Base-by-base conservation (phyloP, 2,888 invertebrate species). In the Eutolmus rufibarbis region DNA sequence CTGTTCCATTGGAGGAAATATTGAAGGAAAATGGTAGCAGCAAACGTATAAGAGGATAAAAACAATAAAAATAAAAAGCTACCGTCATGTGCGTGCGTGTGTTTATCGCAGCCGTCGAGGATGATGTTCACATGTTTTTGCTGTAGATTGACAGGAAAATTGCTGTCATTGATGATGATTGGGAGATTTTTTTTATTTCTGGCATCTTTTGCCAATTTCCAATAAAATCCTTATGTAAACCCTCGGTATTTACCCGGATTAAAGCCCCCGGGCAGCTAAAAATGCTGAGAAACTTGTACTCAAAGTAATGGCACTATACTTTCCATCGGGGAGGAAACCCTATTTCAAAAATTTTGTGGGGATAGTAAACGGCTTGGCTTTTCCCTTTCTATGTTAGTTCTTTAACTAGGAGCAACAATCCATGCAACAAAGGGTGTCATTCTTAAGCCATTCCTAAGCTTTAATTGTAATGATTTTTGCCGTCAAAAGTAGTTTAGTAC, bases 111-210 rank as follows among this genome's bases (percentile, higher is more conserved):
- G 34, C 57, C n/a, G 66, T n/a, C 19, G 16, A 40, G 37, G 19
- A 19, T 19, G 12, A 31, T 51, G 82, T 57, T 66, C 37, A 51
- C 66, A 66, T 66, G 82, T 84, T 84, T 37, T 66, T 57, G 16
- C 66, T 56, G 56, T 56, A 34, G 82, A 66, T 86, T 86, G 86
- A 86, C 76, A 86, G 86, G 84, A 87, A 87, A 88, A 88, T 88
- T 86, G 86, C 88, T 82, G 86, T 87, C 88, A 84, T 66, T 66
- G 86, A 87, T 66, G 87, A 87, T 88, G 88, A 88, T 88, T 88
- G 88, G 88, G 87, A 87, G 87, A 88, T 87, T 88, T 85, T 85
- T 85, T 87, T 88, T 86, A 88, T 88, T 88, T 82, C 66, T 28
- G 23, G 66, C 23, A 66, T 57, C 57, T 34, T 82, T 19, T 43